Conservation (phyloP, 2,113 vertebrate species). For the Labeo rohita region DNA sequence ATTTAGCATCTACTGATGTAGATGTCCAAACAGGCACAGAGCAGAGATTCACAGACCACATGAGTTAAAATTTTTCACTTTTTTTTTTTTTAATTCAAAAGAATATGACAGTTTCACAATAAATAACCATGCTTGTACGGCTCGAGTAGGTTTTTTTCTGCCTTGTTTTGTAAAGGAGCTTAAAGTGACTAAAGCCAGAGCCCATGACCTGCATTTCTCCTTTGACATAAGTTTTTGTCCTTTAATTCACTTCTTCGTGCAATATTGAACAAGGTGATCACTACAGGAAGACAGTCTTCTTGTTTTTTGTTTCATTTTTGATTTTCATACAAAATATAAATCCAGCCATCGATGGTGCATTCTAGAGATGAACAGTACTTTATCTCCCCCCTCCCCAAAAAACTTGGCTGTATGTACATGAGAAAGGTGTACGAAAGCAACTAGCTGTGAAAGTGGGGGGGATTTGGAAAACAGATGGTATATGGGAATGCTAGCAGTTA, state of each 20-base stretch:
- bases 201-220: conserved; percentile 21
- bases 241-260: conserved; percentile 67
- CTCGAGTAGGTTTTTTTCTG: conserved; percentile 47
- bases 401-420: conserved; percentile 66
- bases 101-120: conserved; percentile 81
- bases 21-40: neutral
- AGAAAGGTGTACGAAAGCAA: conserved; percentile 30
- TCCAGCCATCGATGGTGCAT: conserved; percentile 69
- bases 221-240: conserved; percentile 47
- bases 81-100: conserved; percentile 78
- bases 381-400: conserved; percentile 16
- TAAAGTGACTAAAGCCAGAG: conserved; percentile 36
- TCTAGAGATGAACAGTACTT: conserved; percentile 68
- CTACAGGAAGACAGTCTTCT: conserved; percentile 63
- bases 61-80: conserved; percentile 39
- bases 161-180: conserved; percentile 24
- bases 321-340: conserved; percentile 70
- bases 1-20: neutral
- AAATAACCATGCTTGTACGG: conserved; percentile 82
- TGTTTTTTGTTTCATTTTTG: conserved; percentile 59
- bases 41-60: conserved; percentile 7
- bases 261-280: conserved; percentile 68
- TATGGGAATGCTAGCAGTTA: neutral
- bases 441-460: neutral
- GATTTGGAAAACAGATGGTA: neutral